phyloP scores from a whole-genome alignment of 1,140 invertebrate genomes.

The Caenorhabditis latens region DNA sequence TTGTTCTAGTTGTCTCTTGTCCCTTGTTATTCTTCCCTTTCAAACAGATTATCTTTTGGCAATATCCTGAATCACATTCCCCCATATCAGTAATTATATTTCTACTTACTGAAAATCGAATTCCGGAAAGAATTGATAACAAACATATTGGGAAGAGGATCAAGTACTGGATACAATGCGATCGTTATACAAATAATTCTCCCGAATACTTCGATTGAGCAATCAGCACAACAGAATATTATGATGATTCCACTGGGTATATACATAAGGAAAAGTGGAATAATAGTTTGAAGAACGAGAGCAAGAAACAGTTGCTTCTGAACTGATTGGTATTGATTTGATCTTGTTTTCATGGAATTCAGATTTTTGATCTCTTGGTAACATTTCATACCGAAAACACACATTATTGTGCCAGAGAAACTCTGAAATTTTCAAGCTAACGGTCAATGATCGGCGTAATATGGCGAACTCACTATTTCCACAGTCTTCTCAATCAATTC shows the following conservation, averaged over 20 bases:
- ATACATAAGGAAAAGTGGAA: background rate
- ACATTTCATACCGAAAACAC: constrained; percentile 4
- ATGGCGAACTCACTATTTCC: background rate
- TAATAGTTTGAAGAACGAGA: background rate
- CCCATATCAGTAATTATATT: no score
- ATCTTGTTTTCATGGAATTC: background rate
- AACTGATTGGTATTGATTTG: background rate
- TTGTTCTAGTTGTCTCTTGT: no score
- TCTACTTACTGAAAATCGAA: background rate
- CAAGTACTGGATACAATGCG: background rate
- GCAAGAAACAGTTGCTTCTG: background rate
- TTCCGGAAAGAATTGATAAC: background rate
- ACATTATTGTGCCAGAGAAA: background rate
- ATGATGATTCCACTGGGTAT: constrained; percentile 2
- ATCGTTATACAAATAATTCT: background rate
- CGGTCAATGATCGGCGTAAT: no score
- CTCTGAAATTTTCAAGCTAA: background rate
- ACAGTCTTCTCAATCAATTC: background rate
- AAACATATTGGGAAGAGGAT: background rate
- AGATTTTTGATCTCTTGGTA: background rate
- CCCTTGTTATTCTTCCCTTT: no score
- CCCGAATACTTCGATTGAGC: background rate
- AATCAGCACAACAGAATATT: background rate
- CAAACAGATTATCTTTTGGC: no score
- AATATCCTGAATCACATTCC: no score